These are phyloP conservation scores for Euplagia quadripunctaria DNA, from an alignment of 2,888 invertebrate species.

Conservation along the genomic window DNA sequence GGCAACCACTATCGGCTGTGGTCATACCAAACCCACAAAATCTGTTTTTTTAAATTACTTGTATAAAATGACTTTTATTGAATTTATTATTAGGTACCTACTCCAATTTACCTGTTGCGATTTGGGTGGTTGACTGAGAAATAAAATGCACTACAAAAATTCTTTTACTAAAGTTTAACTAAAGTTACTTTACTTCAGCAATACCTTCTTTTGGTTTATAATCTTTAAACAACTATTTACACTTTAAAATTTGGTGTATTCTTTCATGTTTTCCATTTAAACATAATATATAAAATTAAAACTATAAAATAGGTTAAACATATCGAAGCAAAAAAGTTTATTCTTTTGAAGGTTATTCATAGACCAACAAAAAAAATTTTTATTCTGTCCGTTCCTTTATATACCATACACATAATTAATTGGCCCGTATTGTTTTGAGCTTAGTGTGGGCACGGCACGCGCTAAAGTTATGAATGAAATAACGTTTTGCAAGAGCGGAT, in stretches of 20 bases:
- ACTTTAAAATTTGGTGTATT: background rate
- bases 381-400: constrained; percentile 12
- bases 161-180: background rate
- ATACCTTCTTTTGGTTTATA: background rate
- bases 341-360: background rate
- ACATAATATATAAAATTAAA: background rate
- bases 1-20: constrained; percentile 67
- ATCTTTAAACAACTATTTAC: background rate
- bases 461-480: constrained; percentile 86
- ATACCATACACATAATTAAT: constrained; percentile 39
- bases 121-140: constrained; percentile 15
- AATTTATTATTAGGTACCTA: constrained; percentile 31
- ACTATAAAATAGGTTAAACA: background rate
- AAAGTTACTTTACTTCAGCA: background rate
- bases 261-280: background rate
- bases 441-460: constrained; percentile 69
- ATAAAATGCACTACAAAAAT: background rate
- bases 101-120: constrained; percentile 21
- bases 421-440: constrained; percentile 44
- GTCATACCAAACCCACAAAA: constrained; percentile 65
- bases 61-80: constrained; percentile 35
- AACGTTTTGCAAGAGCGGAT: constrained; percentile 87
- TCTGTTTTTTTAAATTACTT: constrained; percentile 43
- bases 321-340: background rate
- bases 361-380: constrained; percentile 14